Conservation (phyloP, 1,140 invertebrate species). For the Popillia japonica region DNA sequence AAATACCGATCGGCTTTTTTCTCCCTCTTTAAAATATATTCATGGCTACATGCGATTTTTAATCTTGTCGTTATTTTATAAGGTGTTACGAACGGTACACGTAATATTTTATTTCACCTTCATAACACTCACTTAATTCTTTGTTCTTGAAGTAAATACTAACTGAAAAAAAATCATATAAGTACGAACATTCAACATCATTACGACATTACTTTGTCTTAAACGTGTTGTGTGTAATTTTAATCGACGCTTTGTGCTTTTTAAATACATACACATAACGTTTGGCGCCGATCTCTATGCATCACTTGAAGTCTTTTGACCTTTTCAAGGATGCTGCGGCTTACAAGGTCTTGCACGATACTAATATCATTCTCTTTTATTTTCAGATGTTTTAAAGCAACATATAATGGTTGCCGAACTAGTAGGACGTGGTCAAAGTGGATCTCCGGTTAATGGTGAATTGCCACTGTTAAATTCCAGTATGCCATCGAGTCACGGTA, state of each 20-base stretch:
- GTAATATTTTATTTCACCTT: slow-evolving; percentile 3
- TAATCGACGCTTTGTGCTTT: not conserved
- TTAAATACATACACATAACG: not conserved
- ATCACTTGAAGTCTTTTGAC: slow-evolving; percentile 42
- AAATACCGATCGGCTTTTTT: not conserved
- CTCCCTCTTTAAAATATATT: not conserved
- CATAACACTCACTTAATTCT: slow-evolving; percentile 3
- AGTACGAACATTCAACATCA: not conserved
- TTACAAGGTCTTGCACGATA: slow-evolving; percentile 38
- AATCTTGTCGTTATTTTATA: not conserved
- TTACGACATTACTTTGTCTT: not conserved
- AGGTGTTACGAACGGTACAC: not conserved
- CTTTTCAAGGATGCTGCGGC: slow-evolving; percentile 48
- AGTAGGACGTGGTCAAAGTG: slow-evolving; percentile 75
- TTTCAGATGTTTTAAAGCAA: slow-evolving; percentile 74
- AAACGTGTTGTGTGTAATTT: not conserved
- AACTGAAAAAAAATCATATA: not conserved
- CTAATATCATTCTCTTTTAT: slow-evolving; percentile 49
- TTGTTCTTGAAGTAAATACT: slow-evolving; percentile 14
- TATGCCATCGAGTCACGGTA: slow-evolving; percentile 64
- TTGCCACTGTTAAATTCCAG: slow-evolving; percentile 67
- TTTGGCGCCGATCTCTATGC: slow-evolving; percentile 43
- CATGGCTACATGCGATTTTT: not conserved
- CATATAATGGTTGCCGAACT: slow-evolving; percentile 88
- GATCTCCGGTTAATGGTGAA: slow-evolving; percentile 73